A percentile compares a stretch with the other conserved stretches of the same genome.
phyloP scores from a whole-genome alignment of 2,113 vertebrate genomes.

The Mormoops blainvillei region DNA sequence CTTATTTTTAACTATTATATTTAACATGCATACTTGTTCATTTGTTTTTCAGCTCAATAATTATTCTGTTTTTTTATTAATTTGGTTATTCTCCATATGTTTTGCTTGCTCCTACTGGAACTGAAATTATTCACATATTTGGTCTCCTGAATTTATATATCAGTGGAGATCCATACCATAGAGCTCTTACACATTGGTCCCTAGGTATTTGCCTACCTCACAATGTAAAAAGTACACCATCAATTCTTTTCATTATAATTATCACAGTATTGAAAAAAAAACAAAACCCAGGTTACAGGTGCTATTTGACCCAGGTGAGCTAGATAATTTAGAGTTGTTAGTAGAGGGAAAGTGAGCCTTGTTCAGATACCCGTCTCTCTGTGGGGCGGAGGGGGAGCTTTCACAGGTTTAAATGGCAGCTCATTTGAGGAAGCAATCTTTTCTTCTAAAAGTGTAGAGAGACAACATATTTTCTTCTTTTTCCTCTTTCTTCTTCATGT shows the following conservation, averaged over 20 bases:
- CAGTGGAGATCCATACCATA: background rate
- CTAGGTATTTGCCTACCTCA: background rate
- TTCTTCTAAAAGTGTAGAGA: background rate
- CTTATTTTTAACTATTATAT: background rate
- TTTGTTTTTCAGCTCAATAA: background rate
- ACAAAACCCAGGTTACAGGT: background rate
- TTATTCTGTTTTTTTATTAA: background rate
- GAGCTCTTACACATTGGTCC: background rate
- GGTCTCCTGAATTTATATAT: background rate
- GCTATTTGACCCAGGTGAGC: background rate
- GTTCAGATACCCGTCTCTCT: background rate
- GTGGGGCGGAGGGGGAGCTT: too few relatives aligned
- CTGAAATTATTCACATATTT: background rate
- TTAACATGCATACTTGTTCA: background rate
- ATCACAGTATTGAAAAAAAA: background rate
- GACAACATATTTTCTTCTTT: background rate
- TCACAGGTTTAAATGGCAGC: background rate
- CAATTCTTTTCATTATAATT: background rate
- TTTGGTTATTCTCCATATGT: background rate
- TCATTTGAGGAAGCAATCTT: background rate
- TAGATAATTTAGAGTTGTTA: background rate
- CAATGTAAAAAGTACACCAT: background rate
- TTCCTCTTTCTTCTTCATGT: background rate
- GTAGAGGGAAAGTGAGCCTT: background rate
- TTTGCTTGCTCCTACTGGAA: background rate